Percentiles rank a stretch among this genome's conserved stretches.
Conservation (phyloP, 2,888 invertebrate genomes). For the Leucophenga maculata region DNA sequence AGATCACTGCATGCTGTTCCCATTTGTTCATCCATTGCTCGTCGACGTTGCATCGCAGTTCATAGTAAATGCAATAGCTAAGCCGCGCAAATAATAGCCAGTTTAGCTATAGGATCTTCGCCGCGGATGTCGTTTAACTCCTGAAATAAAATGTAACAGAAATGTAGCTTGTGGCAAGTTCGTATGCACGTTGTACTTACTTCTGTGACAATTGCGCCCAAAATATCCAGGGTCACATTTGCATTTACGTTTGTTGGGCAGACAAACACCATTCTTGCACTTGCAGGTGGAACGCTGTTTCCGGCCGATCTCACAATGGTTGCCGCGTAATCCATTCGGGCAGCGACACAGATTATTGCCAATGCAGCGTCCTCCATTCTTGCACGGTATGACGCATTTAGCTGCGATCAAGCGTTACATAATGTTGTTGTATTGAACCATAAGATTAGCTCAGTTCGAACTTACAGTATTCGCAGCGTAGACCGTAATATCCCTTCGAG, state of each 20-base stretch:
- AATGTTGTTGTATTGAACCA: slow-evolving; percentile 8
- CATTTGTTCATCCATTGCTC: too few species aligned
- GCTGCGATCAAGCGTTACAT: slow-evolving; percentile 73
- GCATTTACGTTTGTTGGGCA: slow-evolving; percentile 78
- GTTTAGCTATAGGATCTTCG: slow-evolving; percentile 38
- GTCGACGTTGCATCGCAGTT: background rate
- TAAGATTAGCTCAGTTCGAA: slow-evolving; percentile 47
- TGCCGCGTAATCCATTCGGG: slow-evolving; percentile 85
- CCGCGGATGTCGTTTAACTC: slow-evolving; percentile 54
- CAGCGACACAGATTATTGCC: slow-evolving; percentile 93
- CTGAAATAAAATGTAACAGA: slow-evolving; percentile 33
- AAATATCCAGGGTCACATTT: slow-evolving; percentile 88
- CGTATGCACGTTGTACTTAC: slow-evolving; percentile 71
- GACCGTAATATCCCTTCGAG: slow-evolving; percentile 91
- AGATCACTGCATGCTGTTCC: too few species aligned
- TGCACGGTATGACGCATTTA: slow-evolving; percentile 91
- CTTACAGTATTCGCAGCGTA: slow-evolving; percentile 93
- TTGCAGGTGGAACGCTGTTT: slow-evolving; percentile 82
- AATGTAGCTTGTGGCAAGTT: background rate
- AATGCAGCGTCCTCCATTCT: slow-evolving; percentile 90
- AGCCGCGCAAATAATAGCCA: slow-evolving; percentile 12
- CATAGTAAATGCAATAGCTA: background rate
- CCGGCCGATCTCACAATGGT: slow-evolving; percentile 92
- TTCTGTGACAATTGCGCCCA: slow-evolving; percentile 85
- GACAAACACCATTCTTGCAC: slow-evolving; percentile 85